Conservation (phyloP, 2,888 invertebrate genomes). For the Drosophila anomalata region DNA sequence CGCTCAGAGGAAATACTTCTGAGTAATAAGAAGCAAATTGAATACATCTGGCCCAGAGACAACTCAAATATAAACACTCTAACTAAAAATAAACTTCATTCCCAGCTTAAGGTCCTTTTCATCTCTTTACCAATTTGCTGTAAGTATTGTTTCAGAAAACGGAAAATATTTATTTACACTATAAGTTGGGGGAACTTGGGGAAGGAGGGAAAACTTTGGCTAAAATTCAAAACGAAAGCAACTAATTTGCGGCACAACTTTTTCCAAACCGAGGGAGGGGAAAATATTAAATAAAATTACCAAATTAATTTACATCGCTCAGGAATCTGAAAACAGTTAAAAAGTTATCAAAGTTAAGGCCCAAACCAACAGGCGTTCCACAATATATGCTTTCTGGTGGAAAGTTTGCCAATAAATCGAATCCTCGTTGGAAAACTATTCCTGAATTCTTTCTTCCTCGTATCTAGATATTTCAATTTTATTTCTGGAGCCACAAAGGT, state of each 20-base stretch:
- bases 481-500: conserved; percentile 26
- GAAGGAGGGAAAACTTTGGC: conserved; percentile 28
- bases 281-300: conserved; percentile 44
- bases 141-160: conserved; percentile 10
- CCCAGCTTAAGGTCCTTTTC: background rate
- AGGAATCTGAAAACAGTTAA: conserved; percentile 32
- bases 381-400: background rate
- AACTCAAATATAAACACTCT: conserved; percentile 5
- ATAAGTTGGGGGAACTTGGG: conserved; percentile 7
- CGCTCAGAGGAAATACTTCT: conserved; percentile 13
- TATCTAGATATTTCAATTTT: conserved; percentile 24
- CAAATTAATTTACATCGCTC: conserved; percentile 35
- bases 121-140: background rate
- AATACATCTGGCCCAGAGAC: background rate
- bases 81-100: background rate
- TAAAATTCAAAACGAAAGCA: conserved; percentile 31
- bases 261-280: background rate
- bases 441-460: conserved; percentile 1
- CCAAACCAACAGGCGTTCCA: conserved; percentile 1
- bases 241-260: conserved; percentile 19
- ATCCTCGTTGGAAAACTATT: conserved; percentile 29
- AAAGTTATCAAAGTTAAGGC: conserved; percentile 30
- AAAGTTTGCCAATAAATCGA: conserved; percentile 42
- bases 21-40: background rate
- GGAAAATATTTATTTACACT: conserved; percentile 21